Conservation (phyloP, 1,140 invertebrate species). For the Harpegnathos saltator region DNA sequence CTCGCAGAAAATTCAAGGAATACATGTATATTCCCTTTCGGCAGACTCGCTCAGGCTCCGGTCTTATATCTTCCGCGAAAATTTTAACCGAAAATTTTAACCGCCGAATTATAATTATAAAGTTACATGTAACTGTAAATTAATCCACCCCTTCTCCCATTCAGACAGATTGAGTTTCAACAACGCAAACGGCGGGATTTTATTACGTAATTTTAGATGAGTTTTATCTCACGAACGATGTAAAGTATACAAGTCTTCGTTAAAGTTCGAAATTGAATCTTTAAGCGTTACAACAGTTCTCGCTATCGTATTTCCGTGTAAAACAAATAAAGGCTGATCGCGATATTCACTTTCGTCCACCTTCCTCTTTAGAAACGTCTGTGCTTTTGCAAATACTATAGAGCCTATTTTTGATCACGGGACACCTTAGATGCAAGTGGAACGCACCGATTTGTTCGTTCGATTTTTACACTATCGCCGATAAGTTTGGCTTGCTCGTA, state of each 20-base stretch:
- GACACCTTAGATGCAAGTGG: too few relatives aligned
- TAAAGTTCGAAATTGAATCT: not conserved
- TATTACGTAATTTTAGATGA: constrained; percentile 30
- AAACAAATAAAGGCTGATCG: too few relatives aligned
- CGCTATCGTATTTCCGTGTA: too few relatives aligned
- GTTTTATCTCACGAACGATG: constrained; percentile 24
- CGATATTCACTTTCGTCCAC: too few relatives aligned
- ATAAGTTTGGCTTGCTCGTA: not conserved
- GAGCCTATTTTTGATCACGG: not conserved
- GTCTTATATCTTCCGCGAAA: constrained; percentile 12
- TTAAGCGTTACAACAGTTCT: constrained; percentile 12
- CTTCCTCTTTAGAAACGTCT: too few relatives aligned
- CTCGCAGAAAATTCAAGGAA: constrained; percentile 47
- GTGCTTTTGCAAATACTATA: too few relatives aligned
- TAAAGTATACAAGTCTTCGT: not conserved
- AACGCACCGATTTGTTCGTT: too few relatives aligned
- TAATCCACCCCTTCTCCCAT: constrained; percentile 7
- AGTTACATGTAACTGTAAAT: constrained; percentile 48
- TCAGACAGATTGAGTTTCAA: constrained; percentile 20
- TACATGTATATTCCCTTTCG: not conserved
- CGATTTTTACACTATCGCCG: not conserved
- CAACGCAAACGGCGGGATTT: constrained; percentile 43
- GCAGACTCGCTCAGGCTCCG: constrained; percentile 11
- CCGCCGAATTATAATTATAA: constrained; percentile 53
- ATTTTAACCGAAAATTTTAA: constrained; percentile 52